Evolutionary conservation across 2,888 invertebrate species (phyloP), one percentile per base, ranked within the genome.

Genomic region (Ophonus ardosiacus): DNA sequence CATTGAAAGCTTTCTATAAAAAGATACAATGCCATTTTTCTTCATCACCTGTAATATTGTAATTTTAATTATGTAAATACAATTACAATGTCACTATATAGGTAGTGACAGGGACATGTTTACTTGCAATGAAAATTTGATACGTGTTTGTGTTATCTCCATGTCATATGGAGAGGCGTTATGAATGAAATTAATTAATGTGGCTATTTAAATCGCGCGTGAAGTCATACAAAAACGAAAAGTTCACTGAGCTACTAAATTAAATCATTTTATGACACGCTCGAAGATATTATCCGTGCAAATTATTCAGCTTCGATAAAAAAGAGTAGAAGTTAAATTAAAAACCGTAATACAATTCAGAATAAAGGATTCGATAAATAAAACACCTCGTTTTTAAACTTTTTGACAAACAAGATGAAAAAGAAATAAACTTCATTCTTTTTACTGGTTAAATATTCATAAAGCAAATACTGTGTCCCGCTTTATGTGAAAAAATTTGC

Each of bases 121-220:
- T 31, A 31, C 31, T 5, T 31, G 31, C 31, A 31, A 31, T 24
- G 65, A 13, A 65, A 65, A 65, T 24, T 24, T 65, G 65, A 65
- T 65, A 65, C 24, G 21, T 21, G 21, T 65, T 21, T 13, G 7
- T 59, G 21, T 65, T 24, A 65, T 65, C 59, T 59, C 17, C 15
- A 17, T 8, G 17, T 8, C 15, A 59, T 7, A 59, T 56, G 15
- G 15, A 56, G 1, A 18, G 59, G 24, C 65, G 21, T 65, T 65
- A 65, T 65, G 65, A 65, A 65, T 65, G 65, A 31, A 65, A 65
- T 65, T 65, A 65, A 65, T 65, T 65, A 65, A 65, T 65, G 65
- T 65, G 18, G 65, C 24, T 31, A 65, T 65, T 65, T 21, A 65
- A 65, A 59, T 17, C 18, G 59, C 59, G 59, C 59, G 59, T 59